Evolutionary conservation across 2,113 vertebrate genomes (phyloP).

Genomic region (Gobius niger): DNA sequence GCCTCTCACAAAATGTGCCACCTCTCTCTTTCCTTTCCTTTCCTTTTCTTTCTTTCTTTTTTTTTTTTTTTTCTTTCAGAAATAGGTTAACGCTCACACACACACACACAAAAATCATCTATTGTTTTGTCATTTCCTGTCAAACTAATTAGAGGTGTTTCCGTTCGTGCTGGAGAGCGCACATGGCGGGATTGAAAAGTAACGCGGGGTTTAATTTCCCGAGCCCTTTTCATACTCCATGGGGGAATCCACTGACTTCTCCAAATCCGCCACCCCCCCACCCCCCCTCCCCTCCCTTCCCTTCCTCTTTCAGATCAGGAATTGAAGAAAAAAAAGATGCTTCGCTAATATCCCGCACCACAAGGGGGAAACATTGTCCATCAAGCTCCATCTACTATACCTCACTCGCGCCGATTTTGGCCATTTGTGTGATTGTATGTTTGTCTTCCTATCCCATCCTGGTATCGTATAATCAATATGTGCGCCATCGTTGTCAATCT

Average conservation of each 20-base stretch:
- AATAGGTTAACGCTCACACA: neutral
- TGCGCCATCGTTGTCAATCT: conserved; percentile 60
- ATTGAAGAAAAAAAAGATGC: conserved; percentile 41
- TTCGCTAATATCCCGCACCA: conserved; percentile 61
- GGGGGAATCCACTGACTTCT: conserved; percentile 43
- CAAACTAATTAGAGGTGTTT: conserved; percentile 37
- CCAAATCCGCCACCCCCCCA: conserved; percentile 13
- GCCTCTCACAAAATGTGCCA: too few species aligned
- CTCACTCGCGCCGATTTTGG: conserved; percentile 7
- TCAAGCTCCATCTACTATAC: conserved; percentile 43
- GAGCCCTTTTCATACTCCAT: conserved; percentile 38
- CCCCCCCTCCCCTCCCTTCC: conserved; percentile 14
- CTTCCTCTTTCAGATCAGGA: conserved; percentile 34
- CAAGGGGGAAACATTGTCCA: conserved; percentile 76
- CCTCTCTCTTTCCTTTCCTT: too few species aligned
- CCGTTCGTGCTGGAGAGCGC: neutral
- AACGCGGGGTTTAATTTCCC: conserved; percentile 55
- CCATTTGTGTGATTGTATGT: conserved; percentile 58
- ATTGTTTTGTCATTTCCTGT: conserved; percentile 26
- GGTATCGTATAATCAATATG: conserved; percentile 62
- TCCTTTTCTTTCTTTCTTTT: too few species aligned
- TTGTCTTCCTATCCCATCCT: conserved; percentile 18
- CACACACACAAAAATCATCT: conserved; percentile 9
- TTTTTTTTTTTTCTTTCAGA: too few species aligned
- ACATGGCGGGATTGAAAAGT: conserved; percentile 31